Conservation (phyloP, 2,888 invertebrate species). For the Anticlea derivata region DNA sequence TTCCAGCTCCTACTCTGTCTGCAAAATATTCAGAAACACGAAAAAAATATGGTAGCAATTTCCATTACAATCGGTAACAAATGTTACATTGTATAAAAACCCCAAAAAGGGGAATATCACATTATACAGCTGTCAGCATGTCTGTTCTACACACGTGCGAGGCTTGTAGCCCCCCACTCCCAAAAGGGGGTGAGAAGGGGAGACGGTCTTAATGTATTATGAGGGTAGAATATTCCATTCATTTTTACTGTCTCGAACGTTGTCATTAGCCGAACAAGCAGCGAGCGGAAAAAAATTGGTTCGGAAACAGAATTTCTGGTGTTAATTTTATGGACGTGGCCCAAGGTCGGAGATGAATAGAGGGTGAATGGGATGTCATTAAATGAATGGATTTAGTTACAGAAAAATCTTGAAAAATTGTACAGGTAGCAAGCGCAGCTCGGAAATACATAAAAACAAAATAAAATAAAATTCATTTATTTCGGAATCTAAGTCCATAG, state of each 20-base stretch:
- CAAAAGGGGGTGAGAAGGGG: background rate
- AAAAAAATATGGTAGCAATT: slow-evolving; percentile 3
- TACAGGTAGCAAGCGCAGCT: too few species aligned
- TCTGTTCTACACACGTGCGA: slow-evolving; percentile 17
- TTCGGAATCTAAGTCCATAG: too few species aligned
- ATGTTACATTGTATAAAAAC: slow-evolving; percentile 4
- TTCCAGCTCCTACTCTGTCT: too few species aligned
- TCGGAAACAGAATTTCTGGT: background rate
- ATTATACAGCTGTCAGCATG: slow-evolving; percentile 26
- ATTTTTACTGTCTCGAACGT: slow-evolving; percentile 23
- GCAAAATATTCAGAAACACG: background rate
- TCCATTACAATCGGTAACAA: slow-evolving; percentile 13
- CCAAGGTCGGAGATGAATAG: background rate
- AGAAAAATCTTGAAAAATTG: too few species aligned
- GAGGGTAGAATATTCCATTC: slow-evolving; percentile 27
- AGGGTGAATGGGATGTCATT: background rate
- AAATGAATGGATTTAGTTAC: background rate
- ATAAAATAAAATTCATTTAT: too few species aligned
- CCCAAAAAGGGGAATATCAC: slow-evolving; percentile 14
- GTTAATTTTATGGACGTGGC: slow-evolving; percentile 4
- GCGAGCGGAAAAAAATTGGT: slow-evolving; percentile 7
- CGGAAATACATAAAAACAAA: too few species aligned
- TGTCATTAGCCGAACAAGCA: slow-evolving; percentile 19
- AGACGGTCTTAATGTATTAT: slow-evolving; percentile 20
- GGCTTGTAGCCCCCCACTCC: background rate